Base-by-base conservation (phyloP, 2,113 vertebrate species). In the Brevimyrus niger region DNA sequence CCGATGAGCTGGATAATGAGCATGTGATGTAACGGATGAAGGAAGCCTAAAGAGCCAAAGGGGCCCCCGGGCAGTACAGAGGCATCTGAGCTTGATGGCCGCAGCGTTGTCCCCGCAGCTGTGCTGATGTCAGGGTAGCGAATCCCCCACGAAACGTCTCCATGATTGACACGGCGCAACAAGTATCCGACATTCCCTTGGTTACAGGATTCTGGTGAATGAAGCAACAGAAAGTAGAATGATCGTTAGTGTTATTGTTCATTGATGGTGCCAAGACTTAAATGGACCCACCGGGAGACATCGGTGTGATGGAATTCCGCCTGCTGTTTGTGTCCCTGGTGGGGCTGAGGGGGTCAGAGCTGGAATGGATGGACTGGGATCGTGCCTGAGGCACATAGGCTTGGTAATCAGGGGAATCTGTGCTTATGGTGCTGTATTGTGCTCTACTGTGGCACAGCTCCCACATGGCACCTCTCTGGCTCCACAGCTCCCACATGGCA, bases 1-100 rank as follows among this genome's bases (percentile, higher is more conserved):
- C 88, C 9, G 51, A 46, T 61, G 80, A n/a, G 88, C 35, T 6
- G 80, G 76, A 84, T 89, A 89, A 89, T 55, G 88, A 89, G 88
- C 42, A n/a, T 58, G 88, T 89, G 73, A 83, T 89, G 76, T n/a
- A 84, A 84, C 50, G 50, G 19, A n/a, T 23, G 31, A 89, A 5
- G 21, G 27, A 11, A 55, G 35, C 13, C 17, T 42, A 44, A 82
- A 82, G 73, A 83, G 50, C 15, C 17, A 8, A 51, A 31, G 46
- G 47, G 10, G 27, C 53, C 51, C 53, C 47, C 35, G 3, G 76
- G 5, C 35, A 21, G 23, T 35, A 10, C 35, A 8, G 21, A 10
- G 17, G 50, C 35, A 31, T 87, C 21, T 17, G 82, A 84, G 13
- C 35, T 42, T 5, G 46, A n/a, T 21, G 19, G 46, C 38, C 65